A percentile compares a stretch with the other conserved stretches of the same genome.
phyloP scores from a whole-genome alignment of 2,113 vertebrate species.

The Grammomys dolichurus region DNA sequence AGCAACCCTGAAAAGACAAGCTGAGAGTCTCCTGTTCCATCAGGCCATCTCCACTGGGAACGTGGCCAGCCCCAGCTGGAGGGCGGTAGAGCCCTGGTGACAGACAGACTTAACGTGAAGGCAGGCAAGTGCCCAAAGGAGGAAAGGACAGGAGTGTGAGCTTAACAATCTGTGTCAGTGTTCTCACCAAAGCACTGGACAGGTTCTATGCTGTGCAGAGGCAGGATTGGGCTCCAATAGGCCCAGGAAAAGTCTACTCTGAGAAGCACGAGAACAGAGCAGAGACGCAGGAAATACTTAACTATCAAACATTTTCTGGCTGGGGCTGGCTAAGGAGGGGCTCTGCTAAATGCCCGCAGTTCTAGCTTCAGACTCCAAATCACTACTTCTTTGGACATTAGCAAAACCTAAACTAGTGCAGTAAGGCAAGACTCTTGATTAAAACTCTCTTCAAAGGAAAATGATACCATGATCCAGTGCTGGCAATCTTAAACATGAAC shows the following conservation, averaged over 20 bases:
- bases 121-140: not conserved
- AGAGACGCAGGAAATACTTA: not conserved
- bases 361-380: not conserved
- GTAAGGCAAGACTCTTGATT: constrained; percentile 22
- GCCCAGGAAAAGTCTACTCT: not conserved
- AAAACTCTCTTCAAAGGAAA: constrained; percentile 43
- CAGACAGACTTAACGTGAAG: not conserved
- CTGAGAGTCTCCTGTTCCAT: not conserved
- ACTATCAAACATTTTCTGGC: not conserved
- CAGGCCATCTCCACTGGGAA: not conserved
- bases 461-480: not conserved
- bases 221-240: constrained; percentile 19
- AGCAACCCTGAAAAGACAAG: constrained; percentile 22
- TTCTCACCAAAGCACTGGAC: not conserved
- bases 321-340: not conserved
- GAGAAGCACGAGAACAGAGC: not conserved
- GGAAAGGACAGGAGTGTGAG: not conserved
- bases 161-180: not conserved
- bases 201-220: constrained; percentile 21
- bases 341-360: not conserved
- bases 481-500: not conserved
- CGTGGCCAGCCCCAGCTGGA: not conserved
- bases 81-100: not conserved
- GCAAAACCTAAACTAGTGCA: not conserved
- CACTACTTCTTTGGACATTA: not conserved